Percentiles rank a stretch among this genome's conserved stretches.
Evolutionary conservation across 1,140 invertebrate genomes (phyloP).

Genomic region (Sogatella furcifera): DNA sequence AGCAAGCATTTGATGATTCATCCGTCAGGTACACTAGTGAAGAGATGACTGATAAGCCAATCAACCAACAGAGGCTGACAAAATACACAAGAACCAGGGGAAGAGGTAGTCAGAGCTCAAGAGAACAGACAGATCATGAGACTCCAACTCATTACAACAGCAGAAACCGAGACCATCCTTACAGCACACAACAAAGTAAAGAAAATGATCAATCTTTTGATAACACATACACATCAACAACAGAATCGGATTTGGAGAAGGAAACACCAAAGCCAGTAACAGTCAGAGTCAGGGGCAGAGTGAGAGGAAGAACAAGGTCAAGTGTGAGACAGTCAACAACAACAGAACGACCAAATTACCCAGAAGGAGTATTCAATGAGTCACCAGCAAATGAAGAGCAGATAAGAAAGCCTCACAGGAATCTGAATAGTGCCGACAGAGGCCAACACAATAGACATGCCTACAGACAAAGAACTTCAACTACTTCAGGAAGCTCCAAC

Average conservation of each 20-base stretch:
- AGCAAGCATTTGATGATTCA: neutral
- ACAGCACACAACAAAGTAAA: no score
- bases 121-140: neutral
- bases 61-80: slow-evolving; percentile 7
- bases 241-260: neutral
- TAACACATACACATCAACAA: neutral
- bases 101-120: neutral
- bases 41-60: neutral
- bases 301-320: slow-evolving; percentile 5
- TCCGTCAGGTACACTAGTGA: neutral
- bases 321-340: neutral
- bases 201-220: neutral
- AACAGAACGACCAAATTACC: slow-evolving; percentile 12
- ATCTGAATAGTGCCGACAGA: neutral
- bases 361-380: neutral
- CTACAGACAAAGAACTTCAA: neutral
- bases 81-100: slow-evolving; percentile 4
- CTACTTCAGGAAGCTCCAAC: neutral
- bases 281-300: slow-evolving; percentile 9
- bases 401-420: neutral
- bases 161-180: no score
- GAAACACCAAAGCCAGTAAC: slow-evolving; percentile 1
- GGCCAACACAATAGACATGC: neutral
- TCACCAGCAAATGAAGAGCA: no score
- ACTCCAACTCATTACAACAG: neutral